These are phyloP conservation scores for Tuta absoluta DNA, from an alignment of 2,888 invertebrate species.

Conservation along the genomic window DNA sequence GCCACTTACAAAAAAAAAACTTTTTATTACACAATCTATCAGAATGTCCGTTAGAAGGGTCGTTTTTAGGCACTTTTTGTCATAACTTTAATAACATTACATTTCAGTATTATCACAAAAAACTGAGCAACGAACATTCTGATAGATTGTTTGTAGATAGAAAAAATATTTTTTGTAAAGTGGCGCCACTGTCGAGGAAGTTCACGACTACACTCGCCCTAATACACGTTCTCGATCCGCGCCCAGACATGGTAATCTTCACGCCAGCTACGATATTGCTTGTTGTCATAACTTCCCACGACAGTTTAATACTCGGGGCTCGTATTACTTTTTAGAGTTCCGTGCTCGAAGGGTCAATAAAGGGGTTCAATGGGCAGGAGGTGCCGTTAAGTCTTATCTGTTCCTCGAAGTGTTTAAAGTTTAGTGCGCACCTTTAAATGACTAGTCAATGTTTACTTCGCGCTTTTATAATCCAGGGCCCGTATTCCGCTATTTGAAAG, in stretches of 20 bases:
- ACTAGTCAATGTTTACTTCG: neutral
- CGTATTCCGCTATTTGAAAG: neutral
- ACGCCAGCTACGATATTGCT: constrained; percentile 53
- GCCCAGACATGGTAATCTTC: constrained; percentile 60
- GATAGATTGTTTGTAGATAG: too few species aligned
- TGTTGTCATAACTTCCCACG: constrained; percentile 57
- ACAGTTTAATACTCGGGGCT: constrained; percentile 54
- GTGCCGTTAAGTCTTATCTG: constrained; percentile 10
- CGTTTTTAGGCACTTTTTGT: too few species aligned
- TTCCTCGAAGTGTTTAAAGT: neutral
- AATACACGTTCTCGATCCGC: constrained; percentile 27
- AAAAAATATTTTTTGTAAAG: too few species aligned
- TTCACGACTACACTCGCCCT: too few species aligned
- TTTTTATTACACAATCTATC: too few species aligned
- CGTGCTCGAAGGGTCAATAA: neutral
- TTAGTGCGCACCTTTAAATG: constrained; percentile 1
- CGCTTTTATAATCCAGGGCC: neutral
- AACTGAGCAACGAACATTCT: too few species aligned
- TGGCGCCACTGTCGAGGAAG: too few species aligned
- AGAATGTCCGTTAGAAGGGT: too few species aligned
- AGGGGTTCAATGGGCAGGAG: neutral
- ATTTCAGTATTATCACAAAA: too few species aligned
- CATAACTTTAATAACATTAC: too few species aligned
- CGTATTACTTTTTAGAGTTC: constrained; percentile 49
- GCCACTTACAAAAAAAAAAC: too few species aligned